phyloP scores from a whole-genome alignment of 2,888 invertebrate genomes.

The Gisinianus flammeolus region DNA sequence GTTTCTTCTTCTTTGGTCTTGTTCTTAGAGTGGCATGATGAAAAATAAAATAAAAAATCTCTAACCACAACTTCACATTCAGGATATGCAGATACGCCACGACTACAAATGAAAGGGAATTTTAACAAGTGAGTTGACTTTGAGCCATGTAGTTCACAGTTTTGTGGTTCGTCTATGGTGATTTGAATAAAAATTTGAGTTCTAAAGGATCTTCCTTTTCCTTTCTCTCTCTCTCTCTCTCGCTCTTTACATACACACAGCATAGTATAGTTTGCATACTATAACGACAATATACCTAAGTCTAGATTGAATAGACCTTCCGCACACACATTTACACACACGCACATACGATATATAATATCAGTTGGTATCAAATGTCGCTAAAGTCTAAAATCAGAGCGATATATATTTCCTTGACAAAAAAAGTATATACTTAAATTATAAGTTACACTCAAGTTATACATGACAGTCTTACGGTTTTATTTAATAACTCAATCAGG shows the following conservation, averaged over 20 bases:
- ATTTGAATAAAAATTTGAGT: conserved; percentile 18
- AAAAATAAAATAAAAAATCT: not conserved
- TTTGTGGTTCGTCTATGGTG: conserved; percentile 30
- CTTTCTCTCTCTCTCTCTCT: not conserved
- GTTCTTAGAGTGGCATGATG: too few relatives aligned
- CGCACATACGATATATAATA: too few relatives aligned
- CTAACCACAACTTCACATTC: conserved; percentile 19
- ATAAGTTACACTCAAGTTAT: too few relatives aligned
- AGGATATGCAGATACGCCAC: too few relatives aligned
- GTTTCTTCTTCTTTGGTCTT: not conserved
- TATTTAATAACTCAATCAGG: not conserved
- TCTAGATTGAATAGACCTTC: too few relatives aligned
- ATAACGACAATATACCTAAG: too few relatives aligned
- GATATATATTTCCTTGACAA: too few relatives aligned
- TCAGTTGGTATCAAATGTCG: too few relatives aligned
- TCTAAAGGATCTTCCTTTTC: not conserved
- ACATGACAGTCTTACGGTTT: not conserved
- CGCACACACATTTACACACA: not conserved
- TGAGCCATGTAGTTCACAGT: conserved; percentile 19
- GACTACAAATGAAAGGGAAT: conserved; percentile 27
- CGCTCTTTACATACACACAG: too few relatives aligned
- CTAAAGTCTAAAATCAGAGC: too few relatives aligned
- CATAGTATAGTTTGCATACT: too few relatives aligned
- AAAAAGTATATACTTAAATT: too few relatives aligned
- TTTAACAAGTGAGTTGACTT: not conserved